A percentile compares a stretch with the other conserved stretches of the same genome.
Conservation (phyloP, 2,797 vertebrate species). For the Danio tinwini region DNA sequence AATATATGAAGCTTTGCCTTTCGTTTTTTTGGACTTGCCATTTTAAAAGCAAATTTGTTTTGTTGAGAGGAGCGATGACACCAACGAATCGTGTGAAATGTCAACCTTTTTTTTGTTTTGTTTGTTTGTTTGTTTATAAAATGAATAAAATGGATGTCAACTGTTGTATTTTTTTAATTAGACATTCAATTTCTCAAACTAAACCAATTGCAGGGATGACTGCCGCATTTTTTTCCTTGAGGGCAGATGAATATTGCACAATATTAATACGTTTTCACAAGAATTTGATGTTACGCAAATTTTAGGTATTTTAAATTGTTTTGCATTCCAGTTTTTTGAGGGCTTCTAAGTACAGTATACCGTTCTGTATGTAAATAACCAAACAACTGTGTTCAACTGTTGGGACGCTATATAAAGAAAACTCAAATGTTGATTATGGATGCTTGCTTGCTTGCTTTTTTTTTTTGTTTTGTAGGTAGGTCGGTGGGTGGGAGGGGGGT, state of each 20-base stretch:
- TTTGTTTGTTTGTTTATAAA: slow-evolving; percentile 60
- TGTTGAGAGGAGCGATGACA: slow-evolving; percentile 63
- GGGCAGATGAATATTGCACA: slow-evolving; percentile 93
- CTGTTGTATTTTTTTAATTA: slow-evolving; percentile 78
- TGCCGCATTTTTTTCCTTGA: slow-evolving; percentile 82
- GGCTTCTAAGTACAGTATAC: slow-evolving; percentile 61
- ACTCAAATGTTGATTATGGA: slow-evolving; percentile 68
- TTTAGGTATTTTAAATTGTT: slow-evolving; percentile 69
- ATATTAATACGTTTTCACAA: slow-evolving; percentile 75
- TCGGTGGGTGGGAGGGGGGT: neutral
- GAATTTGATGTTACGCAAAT: slow-evolving; percentile 72
- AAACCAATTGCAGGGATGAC: slow-evolving; percentile 91
- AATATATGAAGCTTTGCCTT: slow-evolving; percentile 68
- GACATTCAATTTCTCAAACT: slow-evolving; percentile 79
- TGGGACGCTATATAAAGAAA: slow-evolving; percentile 78
- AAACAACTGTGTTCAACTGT: slow-evolving; percentile 75
- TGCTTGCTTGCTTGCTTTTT: slow-evolving; percentile 66
- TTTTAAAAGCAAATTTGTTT: slow-evolving; percentile 68
- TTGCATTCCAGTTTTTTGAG: slow-evolving; percentile 79
- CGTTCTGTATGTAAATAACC: slow-evolving; percentile 77
- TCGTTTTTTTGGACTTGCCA: slow-evolving; percentile 67
- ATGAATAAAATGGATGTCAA: slow-evolving; percentile 71
- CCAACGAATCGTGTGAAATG: slow-evolving; percentile 67
- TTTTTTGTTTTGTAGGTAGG: slow-evolving; percentile 60
- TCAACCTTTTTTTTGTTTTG: slow-evolving; percentile 60